Percentiles rank a stretch among this genome's conserved stretches.
These are phyloP conservation scores for Asobara japonica DNA, from an alignment of 1,140 invertebrate genomes.

Conservation along the genomic window DNA sequence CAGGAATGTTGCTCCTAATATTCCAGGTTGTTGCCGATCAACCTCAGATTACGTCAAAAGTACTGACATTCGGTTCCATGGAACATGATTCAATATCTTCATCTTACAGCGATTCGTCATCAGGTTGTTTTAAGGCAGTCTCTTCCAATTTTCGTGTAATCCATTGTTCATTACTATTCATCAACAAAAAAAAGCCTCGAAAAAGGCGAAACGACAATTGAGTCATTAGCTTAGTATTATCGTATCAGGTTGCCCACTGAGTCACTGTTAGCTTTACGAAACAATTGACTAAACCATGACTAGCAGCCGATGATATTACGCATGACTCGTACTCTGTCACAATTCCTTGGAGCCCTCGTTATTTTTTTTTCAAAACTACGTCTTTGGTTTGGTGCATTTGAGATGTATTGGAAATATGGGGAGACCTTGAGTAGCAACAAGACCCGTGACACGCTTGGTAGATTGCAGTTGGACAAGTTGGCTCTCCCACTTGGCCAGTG, in stretches of 20 bases:
- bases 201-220: background rate
- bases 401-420: slow-evolving; percentile 8
- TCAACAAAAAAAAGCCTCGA: background rate
- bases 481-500: background rate
- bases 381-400: background rate
- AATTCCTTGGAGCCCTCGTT: background rate
- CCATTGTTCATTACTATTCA: too few relatives aligned
- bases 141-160: too few relatives aligned
- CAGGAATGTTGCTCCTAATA: too few relatives aligned
- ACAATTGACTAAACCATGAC: slow-evolving; percentile 22
- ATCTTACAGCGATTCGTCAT: too few relatives aligned
- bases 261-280: slow-evolving; percentile 21
- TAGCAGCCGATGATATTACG: slow-evolving; percentile 7
- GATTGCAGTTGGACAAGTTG: background rate
- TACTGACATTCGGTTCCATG: too few relatives aligned
- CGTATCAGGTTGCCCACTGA: slow-evolving; percentile 9
- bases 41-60: too few relatives aligned
- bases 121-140: too few relatives aligned
- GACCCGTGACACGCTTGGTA: slow-evolving; percentile 4
- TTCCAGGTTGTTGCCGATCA: too few relatives aligned
- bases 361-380: background rate
- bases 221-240: slow-evolving; percentile 14
- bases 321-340: background rate
- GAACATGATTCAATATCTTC: too few relatives aligned
- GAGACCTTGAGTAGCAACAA: background rate